Percentiles rank a stretch among this genome's conserved stretches.
Evolutionary conservation across 2,113 vertebrate genomes (phyloP).

Genomic region (Deroptyus accipitrinus): DNA sequence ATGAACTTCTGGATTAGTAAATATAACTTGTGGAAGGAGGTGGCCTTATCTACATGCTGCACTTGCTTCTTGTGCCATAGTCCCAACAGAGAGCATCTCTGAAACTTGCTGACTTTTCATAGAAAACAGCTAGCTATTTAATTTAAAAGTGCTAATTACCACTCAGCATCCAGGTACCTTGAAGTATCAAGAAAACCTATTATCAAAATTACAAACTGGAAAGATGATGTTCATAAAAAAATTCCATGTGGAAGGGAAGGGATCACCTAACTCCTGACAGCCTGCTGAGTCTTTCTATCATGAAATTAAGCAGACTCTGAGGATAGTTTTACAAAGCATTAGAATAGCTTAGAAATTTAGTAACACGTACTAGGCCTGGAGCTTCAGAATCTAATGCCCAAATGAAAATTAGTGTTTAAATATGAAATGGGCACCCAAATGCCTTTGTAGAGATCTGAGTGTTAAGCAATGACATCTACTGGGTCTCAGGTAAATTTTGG

Average conservation of each 20-base stretch:
- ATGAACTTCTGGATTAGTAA: not conserved
- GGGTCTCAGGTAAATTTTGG: not conserved
- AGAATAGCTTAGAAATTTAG: not conserved
- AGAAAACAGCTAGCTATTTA: not conserved
- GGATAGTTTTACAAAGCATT: not conserved
- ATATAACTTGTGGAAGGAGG: not conserved
- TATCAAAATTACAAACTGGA: not conserved
- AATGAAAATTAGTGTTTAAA: not conserved
- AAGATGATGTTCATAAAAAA: not conserved
- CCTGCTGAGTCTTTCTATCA: not conserved
- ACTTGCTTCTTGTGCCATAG: not conserved
- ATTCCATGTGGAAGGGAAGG: not conserved
- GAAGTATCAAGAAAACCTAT: not conserved
- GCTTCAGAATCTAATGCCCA: slow-evolving; percentile 3
- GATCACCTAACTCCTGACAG: not conserved
- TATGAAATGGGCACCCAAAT: not conserved
- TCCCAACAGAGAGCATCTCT: not conserved
- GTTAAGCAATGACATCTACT: not conserved
- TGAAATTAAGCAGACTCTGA: not conserved
- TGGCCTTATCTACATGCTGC: not conserved
- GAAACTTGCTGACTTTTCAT: not conserved
- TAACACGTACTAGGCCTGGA: not conserved
- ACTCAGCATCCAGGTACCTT: not conserved
- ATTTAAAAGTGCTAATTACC: not conserved
- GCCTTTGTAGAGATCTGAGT: not conserved